A percentile compares a stretch with the other conserved stretches of the same genome.
Evolutionary conservation across 2,797 vertebrate genomes (phyloP).

Genomic region (Sebastes miniatus): DNA sequence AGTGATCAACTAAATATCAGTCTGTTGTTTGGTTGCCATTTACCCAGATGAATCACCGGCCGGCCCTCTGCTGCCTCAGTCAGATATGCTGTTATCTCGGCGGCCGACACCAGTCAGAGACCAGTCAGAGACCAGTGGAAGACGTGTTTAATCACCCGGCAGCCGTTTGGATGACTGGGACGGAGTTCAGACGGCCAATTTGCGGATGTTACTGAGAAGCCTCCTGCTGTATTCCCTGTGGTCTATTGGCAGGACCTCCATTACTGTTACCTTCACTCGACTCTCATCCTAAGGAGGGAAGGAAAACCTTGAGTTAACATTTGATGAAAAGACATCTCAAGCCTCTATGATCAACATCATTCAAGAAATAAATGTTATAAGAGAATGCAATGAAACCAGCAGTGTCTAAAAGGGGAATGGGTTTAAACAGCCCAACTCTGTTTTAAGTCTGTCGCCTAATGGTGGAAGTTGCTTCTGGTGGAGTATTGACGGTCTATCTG

Average conservation of each 20-base stretch:
- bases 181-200: slow-evolving; percentile 49
- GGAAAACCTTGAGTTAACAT: neutral
- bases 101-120: slow-evolving; percentile 7
- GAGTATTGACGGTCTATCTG: neutral
- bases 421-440: too few species aligned
- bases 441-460: neutral
- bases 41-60: slow-evolving; percentile 33
- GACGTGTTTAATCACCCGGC: slow-evolving; percentile 18
- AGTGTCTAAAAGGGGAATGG: too few species aligned
- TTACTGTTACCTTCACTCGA: slow-evolving; percentile 87
- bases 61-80: slow-evolving; percentile 23
- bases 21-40: slow-evolving; percentile 54
- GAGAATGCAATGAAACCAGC: neutral
- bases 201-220: slow-evolving; percentile 85
- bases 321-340: neutral
- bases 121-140: neutral
- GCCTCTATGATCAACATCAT: neutral
- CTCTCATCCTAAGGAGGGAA: slow-evolving; percentile 85
- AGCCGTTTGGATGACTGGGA: slow-evolving; percentile 5
- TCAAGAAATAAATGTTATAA: neutral
- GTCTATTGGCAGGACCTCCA: slow-evolving; percentile 87
- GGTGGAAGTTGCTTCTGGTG: neutral
- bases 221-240: slow-evolving; percentile 87
- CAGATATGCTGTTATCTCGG: slow-evolving; percentile 39
- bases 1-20: slow-evolving; percentile 36